Conservation (phyloP, 2,888 invertebrate species). For the Pterostichus madidus region DNA sequence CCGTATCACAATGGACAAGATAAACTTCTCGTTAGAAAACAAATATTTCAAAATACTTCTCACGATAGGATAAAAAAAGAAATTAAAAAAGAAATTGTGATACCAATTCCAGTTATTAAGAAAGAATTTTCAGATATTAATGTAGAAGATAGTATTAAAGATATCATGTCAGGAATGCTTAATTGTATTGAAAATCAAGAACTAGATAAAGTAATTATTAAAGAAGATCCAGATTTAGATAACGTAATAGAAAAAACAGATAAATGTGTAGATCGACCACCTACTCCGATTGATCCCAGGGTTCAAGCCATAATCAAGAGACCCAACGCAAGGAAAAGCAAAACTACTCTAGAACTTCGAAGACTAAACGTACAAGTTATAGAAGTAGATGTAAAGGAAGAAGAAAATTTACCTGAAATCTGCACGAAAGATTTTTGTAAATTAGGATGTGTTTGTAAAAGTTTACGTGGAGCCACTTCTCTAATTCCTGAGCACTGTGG, state of each 20-base stretch:
- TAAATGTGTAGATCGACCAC: conserved; percentile 59
- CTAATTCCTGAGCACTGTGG: conserved; percentile 81
- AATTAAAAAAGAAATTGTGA: not conserved
- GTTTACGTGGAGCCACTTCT: conserved; percentile 77
- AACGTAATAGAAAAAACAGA: conserved; percentile 73
- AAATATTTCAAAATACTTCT: conserved; percentile 45
- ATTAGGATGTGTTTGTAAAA: conserved; percentile 85
- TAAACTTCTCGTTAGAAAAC: conserved; percentile 78
- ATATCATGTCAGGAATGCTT: conserved; percentile 79
- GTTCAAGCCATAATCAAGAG: conserved; percentile 56
- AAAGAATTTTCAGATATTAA: conserved; percentile 22
- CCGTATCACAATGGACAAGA: conserved; percentile 81
- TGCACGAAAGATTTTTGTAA: conserved; percentile 81
- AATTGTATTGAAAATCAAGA: conserved; percentile 82
- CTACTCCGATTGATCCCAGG: conserved; percentile 58
- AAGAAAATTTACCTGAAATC: conserved; percentile 72
- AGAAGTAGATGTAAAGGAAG: conserved; percentile 75
- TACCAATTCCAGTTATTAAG: not conserved
- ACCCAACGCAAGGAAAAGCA: conserved; percentile 56
- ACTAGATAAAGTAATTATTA: conserved; percentile 79
- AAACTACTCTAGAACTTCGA: conserved; percentile 78
- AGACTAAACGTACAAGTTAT: conserved; percentile 85
- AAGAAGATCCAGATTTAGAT: conserved; percentile 73
- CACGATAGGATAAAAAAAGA: conserved; percentile 8
- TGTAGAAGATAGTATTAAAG: conserved; percentile 70